phyloP scores from a whole-genome alignment of 1,140 invertebrate species.

The Limonius californicus region DNA sequence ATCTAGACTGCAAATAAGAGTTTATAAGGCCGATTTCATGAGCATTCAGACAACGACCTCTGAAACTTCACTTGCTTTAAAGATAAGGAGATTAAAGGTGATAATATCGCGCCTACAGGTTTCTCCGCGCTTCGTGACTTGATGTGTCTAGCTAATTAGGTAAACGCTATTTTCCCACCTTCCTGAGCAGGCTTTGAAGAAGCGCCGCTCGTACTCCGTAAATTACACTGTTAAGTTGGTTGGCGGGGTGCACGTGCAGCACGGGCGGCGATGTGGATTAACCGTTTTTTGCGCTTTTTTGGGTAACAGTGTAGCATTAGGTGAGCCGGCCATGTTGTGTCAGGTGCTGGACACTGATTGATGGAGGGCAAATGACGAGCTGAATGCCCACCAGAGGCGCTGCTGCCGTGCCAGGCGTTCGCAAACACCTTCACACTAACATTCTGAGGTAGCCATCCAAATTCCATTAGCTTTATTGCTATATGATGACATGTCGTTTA shows the following conservation, averaged over 20 bases:
- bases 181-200: conserved; percentile 15
- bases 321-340: conserved; percentile 19
- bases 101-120: background rate
- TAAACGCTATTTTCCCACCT: conserved; percentile 25
- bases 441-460: conserved; percentile 8
- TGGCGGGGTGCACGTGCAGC: background rate
- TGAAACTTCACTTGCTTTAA: conserved; percentile 2
- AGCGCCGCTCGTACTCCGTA: conserved; percentile 12
- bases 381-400: conserved; percentile 14
- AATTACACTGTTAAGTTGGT: conserved; percentile 15
- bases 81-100: background rate
- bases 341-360: conserved; percentile 23
- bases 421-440: conserved; percentile 15
- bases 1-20: conserved; percentile 6
- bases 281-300: conserved; percentile 2
- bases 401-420: conserved; percentile 11
- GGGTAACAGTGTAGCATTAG: conserved; percentile 11
- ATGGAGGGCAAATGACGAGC: conserved; percentile 19
- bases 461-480: conserved; percentile 22
- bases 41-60: background rate
- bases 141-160: conserved; percentile 24
- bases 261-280: background rate
- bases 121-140: conserved; percentile 12
- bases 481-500: conserved; percentile 11
- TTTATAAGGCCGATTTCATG: background rate